These are phyloP conservation scores for Oryzias curvinotus DNA, from an alignment of 2,113 vertebrate species.

Conservation along the genomic window DNA sequence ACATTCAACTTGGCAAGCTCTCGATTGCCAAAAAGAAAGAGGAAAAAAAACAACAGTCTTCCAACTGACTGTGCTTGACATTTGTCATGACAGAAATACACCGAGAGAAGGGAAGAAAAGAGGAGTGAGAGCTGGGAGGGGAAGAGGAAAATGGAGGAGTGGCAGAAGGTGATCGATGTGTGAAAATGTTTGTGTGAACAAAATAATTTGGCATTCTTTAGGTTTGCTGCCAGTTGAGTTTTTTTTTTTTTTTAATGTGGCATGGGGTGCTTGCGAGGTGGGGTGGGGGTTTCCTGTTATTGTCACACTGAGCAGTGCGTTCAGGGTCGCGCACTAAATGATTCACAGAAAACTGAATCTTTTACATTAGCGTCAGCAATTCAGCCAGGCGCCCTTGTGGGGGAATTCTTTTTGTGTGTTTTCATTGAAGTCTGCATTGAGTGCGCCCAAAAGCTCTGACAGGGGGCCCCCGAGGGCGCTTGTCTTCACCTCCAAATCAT, in stretches of 20 bases:
- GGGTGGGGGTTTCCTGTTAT: constrained; percentile 73
- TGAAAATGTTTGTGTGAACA: constrained; percentile 68
- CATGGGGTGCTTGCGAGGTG: constrained; percentile 9
- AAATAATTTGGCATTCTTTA: constrained; percentile 63
- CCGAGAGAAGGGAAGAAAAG: constrained; percentile 47
- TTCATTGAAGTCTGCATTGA: constrained; percentile 96
- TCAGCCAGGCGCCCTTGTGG: constrained; percentile 92
- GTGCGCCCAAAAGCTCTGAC: constrained; percentile 95
- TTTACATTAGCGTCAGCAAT: constrained; percentile 96
- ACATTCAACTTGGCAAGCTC: constrained; percentile 66
- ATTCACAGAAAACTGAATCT: constrained; percentile 95
- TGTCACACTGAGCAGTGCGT: constrained; percentile 87
- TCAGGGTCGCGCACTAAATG: constrained; percentile 90
- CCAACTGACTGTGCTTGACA: constrained; percentile 72
- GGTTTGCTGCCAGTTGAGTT: constrained; percentile 49
- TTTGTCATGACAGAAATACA: constrained; percentile 75
- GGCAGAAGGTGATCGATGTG: constrained; percentile 63
- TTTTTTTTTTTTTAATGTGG: constrained; percentile 32
- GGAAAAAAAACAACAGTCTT: constrained; percentile 40
- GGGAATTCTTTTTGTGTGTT: constrained; percentile 88
- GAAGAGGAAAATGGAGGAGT: constrained; percentile 51
- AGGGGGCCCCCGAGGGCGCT: constrained; percentile 96
- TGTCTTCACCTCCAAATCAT: constrained; percentile 99
- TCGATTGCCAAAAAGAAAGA: constrained; percentile 56
- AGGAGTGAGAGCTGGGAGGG: constrained; percentile 46